A percentile compares a stretch with the other conserved stretches of the same genome.
These are phyloP conservation scores for Calycopis cecrops DNA, from an alignment of 1,140 invertebrate species.

Conservation along the genomic window DNA sequence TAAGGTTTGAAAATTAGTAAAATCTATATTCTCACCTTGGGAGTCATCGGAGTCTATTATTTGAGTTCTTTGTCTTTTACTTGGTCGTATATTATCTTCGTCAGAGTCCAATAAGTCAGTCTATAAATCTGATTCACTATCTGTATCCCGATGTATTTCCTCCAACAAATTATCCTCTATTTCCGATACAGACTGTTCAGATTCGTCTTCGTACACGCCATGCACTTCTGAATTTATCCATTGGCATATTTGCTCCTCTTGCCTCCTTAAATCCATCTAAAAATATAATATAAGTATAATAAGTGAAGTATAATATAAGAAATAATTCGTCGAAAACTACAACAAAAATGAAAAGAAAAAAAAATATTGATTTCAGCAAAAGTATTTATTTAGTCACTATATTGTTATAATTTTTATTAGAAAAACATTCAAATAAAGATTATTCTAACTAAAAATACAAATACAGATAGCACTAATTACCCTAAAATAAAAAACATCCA, in stretches of 20 bases:
- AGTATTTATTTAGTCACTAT: too few relatives aligned
- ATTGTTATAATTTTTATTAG: too few relatives aligned
- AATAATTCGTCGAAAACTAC: too few relatives aligned
- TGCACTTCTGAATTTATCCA: not conserved
- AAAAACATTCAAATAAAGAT: too few relatives aligned
- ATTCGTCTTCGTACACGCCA: not conserved
- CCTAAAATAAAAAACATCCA: too few relatives aligned
- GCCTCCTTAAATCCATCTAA: constrained; percentile 10
- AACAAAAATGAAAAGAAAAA: too few relatives aligned
- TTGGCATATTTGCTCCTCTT: not conserved
- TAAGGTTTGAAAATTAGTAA: too few relatives aligned
- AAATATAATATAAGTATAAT: not conserved
- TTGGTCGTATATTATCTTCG: constrained; percentile 3
- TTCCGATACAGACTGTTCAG: not conserved
- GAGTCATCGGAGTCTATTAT: constrained; percentile 17
- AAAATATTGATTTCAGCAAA: too few relatives aligned
- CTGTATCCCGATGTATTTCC: not conserved
- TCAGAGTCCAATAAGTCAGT: not conserved
- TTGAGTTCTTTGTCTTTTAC: constrained; percentile 19
- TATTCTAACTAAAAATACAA: too few relatives aligned
- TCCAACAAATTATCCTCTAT: not conserved
- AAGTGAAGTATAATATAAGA: not conserved
- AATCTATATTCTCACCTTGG: too few relatives aligned
- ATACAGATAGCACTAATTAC: too few relatives aligned
- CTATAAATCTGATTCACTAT: constrained; percentile 1